Percentiles rank a stretch among this genome's conserved stretches.
phyloP scores from a whole-genome alignment of 2,797 vertebrate species.

The Anableps anableps region DNA sequence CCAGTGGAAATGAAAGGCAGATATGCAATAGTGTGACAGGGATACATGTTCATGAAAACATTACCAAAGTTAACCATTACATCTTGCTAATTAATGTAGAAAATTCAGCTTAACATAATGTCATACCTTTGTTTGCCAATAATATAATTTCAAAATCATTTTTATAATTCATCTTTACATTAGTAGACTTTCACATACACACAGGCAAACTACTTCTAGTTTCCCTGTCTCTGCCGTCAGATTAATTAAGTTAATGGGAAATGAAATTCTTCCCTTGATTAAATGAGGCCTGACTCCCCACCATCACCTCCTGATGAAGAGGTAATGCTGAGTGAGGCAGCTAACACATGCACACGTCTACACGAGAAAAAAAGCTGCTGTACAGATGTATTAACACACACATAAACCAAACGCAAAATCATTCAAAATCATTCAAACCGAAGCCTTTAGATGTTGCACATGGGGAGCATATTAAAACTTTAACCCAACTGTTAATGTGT shows the following conservation, averaged over 20 bases:
- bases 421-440: constrained; percentile 5
- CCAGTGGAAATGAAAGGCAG: background rate
- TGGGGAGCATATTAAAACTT: constrained; percentile 10
- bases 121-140: background rate
- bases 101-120: background rate
- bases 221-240: constrained; percentile 49
- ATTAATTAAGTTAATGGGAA: constrained; percentile 85
- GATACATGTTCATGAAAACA: background rate
- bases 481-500: background rate
- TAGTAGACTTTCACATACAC: constrained; percentile 20
- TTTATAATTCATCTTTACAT: background rate
- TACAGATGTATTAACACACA: constrained; percentile 20
- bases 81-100: background rate
- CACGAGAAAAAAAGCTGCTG: constrained; percentile 8
- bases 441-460: background rate
- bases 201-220: constrained; percentile 35
- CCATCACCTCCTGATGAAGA: constrained; percentile 63
- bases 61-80: background rate
- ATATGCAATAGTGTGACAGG: background rate
- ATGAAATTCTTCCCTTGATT: constrained; percentile 79
- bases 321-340: constrained; percentile 53
- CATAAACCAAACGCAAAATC: background rate
- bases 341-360: constrained; percentile 17
- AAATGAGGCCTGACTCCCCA: constrained; percentile 74
- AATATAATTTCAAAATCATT: background rate